phyloP scores from a whole-genome alignment of 2,888 invertebrate genomes.

The Drosophila kambysellisi region DNA sequence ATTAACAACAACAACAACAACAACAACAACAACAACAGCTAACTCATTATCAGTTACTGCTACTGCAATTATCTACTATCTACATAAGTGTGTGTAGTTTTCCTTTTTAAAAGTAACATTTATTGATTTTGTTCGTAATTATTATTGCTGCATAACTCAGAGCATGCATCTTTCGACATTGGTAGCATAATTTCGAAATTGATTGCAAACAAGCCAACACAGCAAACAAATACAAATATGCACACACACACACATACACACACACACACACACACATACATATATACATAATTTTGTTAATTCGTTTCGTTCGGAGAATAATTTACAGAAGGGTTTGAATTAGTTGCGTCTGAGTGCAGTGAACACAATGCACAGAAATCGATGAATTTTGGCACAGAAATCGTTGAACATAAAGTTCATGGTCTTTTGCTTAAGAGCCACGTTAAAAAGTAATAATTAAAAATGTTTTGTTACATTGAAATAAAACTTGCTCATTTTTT shows the following conservation, averaged over 20 bases:
- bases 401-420: background rate
- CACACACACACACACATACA: background rate
- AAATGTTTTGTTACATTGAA: background rate
- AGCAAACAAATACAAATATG: slow-evolving; percentile 18
- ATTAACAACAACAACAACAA: background rate
- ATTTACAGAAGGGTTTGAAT: slow-evolving; percentile 83
- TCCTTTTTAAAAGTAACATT: slow-evolving; percentile 30
- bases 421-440: background rate
- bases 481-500: background rate
- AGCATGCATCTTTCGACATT: slow-evolving; percentile 43
- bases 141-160: slow-evolving; percentile 42
- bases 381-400: slow-evolving; percentile 68
- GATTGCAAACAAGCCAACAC: slow-evolving; percentile 48
- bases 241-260: slow-evolving; percentile 7
- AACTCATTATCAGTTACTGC: slow-evolving; percentile 13
- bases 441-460: background rate
- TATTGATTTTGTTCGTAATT: slow-evolving; percentile 44
- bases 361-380: slow-evolving; percentile 74
- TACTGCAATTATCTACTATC: slow-evolving; percentile 20
- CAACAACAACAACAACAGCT: slow-evolving; percentile 16
- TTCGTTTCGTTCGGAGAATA: slow-evolving; percentile 36
- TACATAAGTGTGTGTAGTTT: slow-evolving; percentile 33
- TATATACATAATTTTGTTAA: slow-evolving; percentile 26
- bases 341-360: slow-evolving; percentile 31
- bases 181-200: slow-evolving; percentile 39